Conservation (phyloP, 2,888 invertebrate genomes). For the Opisthograptis luteolata region DNA sequence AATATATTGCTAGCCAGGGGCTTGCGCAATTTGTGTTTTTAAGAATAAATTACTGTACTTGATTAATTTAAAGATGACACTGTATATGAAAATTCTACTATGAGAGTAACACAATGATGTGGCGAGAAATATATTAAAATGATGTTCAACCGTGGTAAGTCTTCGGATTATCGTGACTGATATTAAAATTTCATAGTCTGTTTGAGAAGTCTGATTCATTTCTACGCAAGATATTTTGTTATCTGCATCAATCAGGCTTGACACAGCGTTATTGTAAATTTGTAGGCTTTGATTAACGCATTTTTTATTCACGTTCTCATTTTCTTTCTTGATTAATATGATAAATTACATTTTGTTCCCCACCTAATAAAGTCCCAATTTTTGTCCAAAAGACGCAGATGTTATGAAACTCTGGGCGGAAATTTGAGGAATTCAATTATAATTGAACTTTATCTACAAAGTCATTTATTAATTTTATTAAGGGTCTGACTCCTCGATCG, state of each 20-base stretch:
- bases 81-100: too few species aligned
- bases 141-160: too few species aligned
- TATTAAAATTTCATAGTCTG: too few species aligned
- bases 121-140: too few species aligned
- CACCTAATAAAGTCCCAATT: slow-evolving; percentile 1
- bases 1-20: not conserved
- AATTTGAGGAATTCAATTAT: slow-evolving; percentile 14
- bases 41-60: not conserved
- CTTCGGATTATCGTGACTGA: too few species aligned
- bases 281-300: too few species aligned
- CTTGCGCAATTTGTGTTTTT: not conserved
- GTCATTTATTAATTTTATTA: slow-evolving; percentile 11
- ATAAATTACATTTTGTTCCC: not conserved
- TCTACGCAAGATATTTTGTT: too few species aligned
- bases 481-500: slow-evolving; percentile 1
- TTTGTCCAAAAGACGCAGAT: slow-evolving; percentile 2
- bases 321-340: not conserved
- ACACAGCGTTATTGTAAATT: too few species aligned
- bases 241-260: too few species aligned
- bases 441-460: slow-evolving; percentile 13
- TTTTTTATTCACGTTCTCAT: not conserved
- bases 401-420: slow-evolving; percentile 2
- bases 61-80: too few species aligned
- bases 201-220: too few species aligned
- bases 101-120: too few species aligned